Evolutionary conservation across 2,797 vertebrate genomes (phyloP).

Genomic region (Enteromius mattozi): DNA sequence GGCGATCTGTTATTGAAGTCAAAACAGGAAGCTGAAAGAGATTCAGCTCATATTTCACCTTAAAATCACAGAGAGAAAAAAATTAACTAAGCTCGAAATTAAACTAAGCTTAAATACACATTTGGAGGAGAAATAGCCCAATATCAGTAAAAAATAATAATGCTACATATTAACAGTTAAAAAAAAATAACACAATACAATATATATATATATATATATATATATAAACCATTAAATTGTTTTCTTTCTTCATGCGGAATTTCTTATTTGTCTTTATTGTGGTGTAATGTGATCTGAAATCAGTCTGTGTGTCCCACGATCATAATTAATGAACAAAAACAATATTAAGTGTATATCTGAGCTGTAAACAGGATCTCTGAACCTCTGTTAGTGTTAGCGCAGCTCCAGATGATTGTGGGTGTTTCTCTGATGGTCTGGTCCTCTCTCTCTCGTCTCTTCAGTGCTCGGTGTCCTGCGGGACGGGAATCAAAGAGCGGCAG

Average conservation of each 20-base stretch:
- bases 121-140: no score
- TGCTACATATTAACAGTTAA: background rate
- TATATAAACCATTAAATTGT: no score
- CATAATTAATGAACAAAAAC: background rate
- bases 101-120: background rate
- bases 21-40: background rate
- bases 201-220: no score
- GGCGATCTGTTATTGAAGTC: background rate
- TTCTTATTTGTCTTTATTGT: background rate
- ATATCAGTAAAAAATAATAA: no score
- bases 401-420: conserved; percentile 68
- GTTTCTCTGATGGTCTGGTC: background rate
- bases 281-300: background rate
- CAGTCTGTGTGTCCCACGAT: background rate
- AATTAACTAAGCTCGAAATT: no score
- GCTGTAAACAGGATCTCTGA: background rate
- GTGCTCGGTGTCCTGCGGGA: conserved; percentile 95
- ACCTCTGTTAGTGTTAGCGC: conserved; percentile 65
- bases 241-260: background rate
- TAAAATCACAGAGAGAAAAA: background rate
- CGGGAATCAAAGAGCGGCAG: conserved; percentile 87
- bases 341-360: background rate
- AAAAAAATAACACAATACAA: background rate
- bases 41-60: background rate
- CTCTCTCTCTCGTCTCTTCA: conserved; percentile 61